Percentiles rank a stretch among this genome's conserved stretches.
phyloP scores from a whole-genome alignment of 2,113 vertebrate species.

The Marmota monax region DNA sequence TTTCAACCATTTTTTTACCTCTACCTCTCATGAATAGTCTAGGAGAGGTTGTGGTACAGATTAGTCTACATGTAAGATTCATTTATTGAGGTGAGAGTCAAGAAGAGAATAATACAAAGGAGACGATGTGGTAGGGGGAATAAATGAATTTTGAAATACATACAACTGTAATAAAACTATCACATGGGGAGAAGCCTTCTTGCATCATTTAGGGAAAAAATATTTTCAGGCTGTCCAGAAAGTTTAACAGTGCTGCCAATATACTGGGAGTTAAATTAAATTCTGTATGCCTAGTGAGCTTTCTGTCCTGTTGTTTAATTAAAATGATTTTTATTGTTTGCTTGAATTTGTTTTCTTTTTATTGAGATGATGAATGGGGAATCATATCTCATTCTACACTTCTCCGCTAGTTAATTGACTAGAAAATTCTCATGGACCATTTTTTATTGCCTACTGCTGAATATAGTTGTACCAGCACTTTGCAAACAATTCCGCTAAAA shows the following conservation, averaged over 20 bases:
- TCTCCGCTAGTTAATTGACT: neutral
- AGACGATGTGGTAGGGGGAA: neutral
- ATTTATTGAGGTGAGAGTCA: neutral
- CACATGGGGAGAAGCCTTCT: neutral
- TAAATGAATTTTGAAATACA: neutral
- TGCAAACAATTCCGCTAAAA: neutral
- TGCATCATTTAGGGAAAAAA: neutral
- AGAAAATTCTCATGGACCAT: constrained; percentile 12
- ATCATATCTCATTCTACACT: constrained; percentile 32
- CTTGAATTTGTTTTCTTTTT: constrained; percentile 56
- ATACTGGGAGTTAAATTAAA: neutral
- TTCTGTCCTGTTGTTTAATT: constrained; percentile 50
- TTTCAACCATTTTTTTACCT: neutral
- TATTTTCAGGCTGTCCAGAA: neutral
- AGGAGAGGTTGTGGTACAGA: neutral
- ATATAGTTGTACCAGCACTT: neutral
- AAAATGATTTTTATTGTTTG: constrained; percentile 55
- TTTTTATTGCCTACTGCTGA: constrained; percentile 13
- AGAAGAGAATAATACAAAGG: neutral
- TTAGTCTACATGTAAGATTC: neutral
- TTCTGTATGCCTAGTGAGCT: neutral
- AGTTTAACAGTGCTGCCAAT: neutral
- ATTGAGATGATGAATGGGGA: constrained; percentile 24
- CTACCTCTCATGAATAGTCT: neutral
- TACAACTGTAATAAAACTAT: neutral